Conservation (phyloP, 2,797 vertebrate species). For the Heteromormyrus szaboi region DNA sequence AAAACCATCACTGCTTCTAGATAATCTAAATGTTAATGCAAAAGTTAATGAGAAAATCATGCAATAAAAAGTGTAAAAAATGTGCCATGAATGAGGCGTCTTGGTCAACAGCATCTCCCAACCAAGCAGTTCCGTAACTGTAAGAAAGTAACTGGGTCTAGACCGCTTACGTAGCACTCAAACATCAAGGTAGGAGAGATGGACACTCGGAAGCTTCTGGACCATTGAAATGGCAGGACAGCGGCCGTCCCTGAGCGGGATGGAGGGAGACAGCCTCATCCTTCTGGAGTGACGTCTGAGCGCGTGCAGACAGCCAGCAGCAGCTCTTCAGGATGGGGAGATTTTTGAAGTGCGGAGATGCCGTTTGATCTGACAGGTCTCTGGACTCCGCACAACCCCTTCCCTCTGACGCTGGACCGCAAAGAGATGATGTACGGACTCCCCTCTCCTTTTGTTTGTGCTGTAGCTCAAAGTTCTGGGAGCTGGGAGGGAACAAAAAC, state of each 20-base stretch:
- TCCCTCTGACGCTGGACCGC: conserved; percentile 20
- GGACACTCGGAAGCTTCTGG: not conserved
- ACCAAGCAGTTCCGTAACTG: not conserved
- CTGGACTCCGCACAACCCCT: conserved; percentile 32
- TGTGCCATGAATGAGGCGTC: not conserved
- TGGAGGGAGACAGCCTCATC: not conserved
- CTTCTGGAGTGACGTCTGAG: not conserved
- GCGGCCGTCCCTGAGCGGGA: not conserved
- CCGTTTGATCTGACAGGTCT: conserved; percentile 41
- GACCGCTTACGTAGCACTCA: not conserved
- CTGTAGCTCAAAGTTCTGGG: not conserved
- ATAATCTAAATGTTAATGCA: not conserved
- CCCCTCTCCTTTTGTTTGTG: conserved; percentile 25
- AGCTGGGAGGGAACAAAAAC: not conserved
- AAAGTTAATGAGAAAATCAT: not conserved
- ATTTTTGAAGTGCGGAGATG: conserved; percentile 27
- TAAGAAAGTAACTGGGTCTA: not conserved
- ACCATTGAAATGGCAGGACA: not conserved
- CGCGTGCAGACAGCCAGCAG: not conserved
- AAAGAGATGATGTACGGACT: conserved; percentile 28
- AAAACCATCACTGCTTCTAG: not conserved
- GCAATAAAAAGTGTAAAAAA: not conserved
- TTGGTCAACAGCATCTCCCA: not conserved
- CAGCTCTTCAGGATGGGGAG: conserved; percentile 21
- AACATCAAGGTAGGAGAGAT: not conserved